Conservation (phyloP, 2,888 invertebrate species). For the Zhuqinia jingwanae region DNA sequence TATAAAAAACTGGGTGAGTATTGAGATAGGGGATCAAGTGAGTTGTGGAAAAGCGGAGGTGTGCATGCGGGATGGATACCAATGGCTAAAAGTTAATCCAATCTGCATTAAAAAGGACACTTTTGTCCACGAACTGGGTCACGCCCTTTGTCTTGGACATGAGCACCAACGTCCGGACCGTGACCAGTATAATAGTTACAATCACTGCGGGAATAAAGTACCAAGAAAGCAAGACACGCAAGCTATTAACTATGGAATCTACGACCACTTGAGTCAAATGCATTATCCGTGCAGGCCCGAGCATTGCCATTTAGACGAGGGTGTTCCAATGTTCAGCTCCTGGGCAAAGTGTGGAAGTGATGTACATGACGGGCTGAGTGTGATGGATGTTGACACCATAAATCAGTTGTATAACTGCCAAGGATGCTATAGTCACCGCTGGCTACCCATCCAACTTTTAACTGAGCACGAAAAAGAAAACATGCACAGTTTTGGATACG, state of each 20-base stretch:
- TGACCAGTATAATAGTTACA: conserved; percentile 9
- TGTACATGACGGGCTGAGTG: background rate
- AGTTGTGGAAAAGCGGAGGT: too few relatives aligned
- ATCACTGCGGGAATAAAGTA: too few relatives aligned
- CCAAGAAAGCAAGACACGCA: too few relatives aligned
- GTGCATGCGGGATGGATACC: too few relatives aligned
- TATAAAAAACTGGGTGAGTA: too few relatives aligned
- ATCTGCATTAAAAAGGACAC: too few relatives aligned
- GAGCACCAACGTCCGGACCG: conserved; percentile 47
- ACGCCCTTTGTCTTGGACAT: conserved; percentile 57
- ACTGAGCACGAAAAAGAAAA: too few relatives aligned
- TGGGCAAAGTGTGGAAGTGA: background rate
- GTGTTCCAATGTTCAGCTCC: background rate
- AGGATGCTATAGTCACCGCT: conserved; percentile 7
- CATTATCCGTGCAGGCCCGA: conserved; percentile 45
- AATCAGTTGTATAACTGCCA: conserved; percentile 44
- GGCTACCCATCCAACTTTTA: background rate
- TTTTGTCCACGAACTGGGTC: conserved; percentile 62
- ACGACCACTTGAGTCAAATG: conserved; percentile 54
- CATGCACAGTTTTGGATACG: too few relatives aligned
- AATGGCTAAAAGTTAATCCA: too few relatives aligned
- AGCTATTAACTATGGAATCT: background rate
- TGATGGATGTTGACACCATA: conserved; percentile 31
- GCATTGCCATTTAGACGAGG: too few relatives aligned
- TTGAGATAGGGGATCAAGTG: too few relatives aligned